Evolutionary conservation across 2,797 vertebrate species (phyloP).

Genomic region (Chelonia mydas): DNA sequence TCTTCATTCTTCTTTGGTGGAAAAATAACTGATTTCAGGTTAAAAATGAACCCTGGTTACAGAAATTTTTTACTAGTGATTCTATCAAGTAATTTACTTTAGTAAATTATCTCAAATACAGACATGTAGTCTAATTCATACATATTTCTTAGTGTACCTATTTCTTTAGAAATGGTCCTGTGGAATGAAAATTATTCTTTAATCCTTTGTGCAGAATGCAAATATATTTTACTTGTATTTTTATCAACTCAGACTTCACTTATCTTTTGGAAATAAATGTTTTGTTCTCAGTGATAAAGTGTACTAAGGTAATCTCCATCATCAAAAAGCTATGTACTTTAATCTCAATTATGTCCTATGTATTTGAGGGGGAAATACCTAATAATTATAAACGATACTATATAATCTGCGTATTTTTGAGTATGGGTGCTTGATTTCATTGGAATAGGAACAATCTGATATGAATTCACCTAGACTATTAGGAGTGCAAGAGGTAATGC

Average conservation of each 20-base stretch:
- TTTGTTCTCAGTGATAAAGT: background rate
- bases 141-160: background rate
- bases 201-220: background rate
- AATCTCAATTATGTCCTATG: background rate
- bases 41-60: conserved; percentile 75
- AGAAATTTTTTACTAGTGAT: conserved; percentile 67
- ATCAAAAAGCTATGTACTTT: conserved; percentile 29
- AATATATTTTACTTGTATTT: background rate
- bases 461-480: background rate
- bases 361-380: background rate
- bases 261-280: conserved; percentile 2
- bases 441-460: background rate
- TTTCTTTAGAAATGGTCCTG: background rate
- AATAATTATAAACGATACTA: background rate
- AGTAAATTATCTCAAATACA: conserved; percentile 45
- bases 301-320: background rate
- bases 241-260: background rate
- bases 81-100: conserved; percentile 63
- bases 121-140: background rate
- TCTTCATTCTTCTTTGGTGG: conserved; percentile 58
- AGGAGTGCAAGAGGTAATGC: background rate
- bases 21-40: conserved; percentile 47
- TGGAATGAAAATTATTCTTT: background rate
- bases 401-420: background rate
- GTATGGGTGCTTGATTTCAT: fast-evolving